These are phyloP conservation scores for Drosophila saltans DNA, from an alignment of 1,140 invertebrate species.

Conservation along the genomic window DNA sequence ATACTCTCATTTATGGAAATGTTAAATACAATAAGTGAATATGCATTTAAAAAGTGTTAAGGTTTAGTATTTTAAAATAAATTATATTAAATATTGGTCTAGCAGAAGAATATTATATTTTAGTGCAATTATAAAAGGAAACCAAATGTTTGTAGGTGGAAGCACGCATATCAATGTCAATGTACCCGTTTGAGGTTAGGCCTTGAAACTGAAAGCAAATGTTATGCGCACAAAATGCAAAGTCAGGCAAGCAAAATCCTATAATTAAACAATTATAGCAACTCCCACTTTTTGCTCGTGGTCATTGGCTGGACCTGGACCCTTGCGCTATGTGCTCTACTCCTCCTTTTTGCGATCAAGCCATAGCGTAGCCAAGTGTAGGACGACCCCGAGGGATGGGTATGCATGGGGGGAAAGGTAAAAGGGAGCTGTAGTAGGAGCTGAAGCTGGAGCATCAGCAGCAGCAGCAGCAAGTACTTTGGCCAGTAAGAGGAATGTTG, in stretches of 20 bases:
- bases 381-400: slow-evolving; percentile 33
- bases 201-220: slow-evolving; percentile 73
- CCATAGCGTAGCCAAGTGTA: slow-evolving; percentile 52
- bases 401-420: slow-evolving; percentile 6
- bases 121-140: no score
- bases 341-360: slow-evolving; percentile 82
- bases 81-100: no score
- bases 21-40: neutral
- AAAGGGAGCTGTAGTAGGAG: slow-evolving; percentile 10
- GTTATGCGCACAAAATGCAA: slow-evolving; percentile 81
- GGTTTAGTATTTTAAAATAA: no score
- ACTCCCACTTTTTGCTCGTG: slow-evolving; percentile 82
- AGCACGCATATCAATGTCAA: neutral
- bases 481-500: slow-evolving; percentile 53
- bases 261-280: slow-evolving; percentile 84
- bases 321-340: slow-evolving; percentile 82
- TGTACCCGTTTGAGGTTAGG: slow-evolving; percentile 42
- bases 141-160: no score
- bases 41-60: no score
- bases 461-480: slow-evolving; percentile 62
- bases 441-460: slow-evolving; percentile 33
- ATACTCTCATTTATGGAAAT: slow-evolving; percentile 27
- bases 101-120: no score
- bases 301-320: slow-evolving; percentile 61
- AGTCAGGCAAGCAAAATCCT: slow-evolving; percentile 82